phyloP scores from a whole-genome alignment of 2,888 invertebrate species.

The Hydrotaea cyrtoneurina region DNA sequence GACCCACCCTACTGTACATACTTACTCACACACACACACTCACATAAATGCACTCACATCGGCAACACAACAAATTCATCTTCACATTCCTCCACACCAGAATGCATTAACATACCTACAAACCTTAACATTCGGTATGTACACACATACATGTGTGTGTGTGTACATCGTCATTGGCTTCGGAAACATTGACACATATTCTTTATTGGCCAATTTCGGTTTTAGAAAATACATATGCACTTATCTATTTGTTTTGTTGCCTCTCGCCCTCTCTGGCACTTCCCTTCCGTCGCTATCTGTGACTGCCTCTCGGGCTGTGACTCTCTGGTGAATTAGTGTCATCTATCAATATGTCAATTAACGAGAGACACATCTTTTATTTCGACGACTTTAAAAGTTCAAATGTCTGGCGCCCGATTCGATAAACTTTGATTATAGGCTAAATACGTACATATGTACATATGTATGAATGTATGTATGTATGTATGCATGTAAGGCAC shows the following conservation, averaged over 20 bases:
- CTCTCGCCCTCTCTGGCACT: no score
- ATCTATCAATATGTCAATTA: slow-evolving; percentile 55
- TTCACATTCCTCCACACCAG: slow-evolving; percentile 13
- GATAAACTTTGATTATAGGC: background rate
- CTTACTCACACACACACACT: background rate
- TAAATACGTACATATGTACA: background rate
- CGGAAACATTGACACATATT: slow-evolving; percentile 50
- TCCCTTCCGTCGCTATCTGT: no score
- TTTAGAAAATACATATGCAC: slow-evolving; percentile 39
- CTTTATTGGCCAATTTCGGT: slow-evolving; percentile 52
- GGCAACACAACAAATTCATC: background rate
- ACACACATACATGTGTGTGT: no score
- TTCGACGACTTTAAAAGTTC: background rate
- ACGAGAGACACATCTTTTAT: background rate
- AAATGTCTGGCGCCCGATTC: background rate
- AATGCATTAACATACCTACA: background rate
- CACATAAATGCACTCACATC: slow-evolving; percentile 24
- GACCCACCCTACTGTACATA: background rate
- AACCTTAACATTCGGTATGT: no score
- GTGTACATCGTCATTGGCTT: slow-evolving; percentile 45
- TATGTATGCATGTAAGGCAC: no score
- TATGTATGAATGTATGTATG: no score
- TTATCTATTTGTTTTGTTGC: slow-evolving; percentile 32
- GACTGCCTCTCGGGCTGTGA: no score
- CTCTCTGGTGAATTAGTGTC: slow-evolving; percentile 46